Percentiles rank a stretch among this genome's conserved stretches.
phyloP scores from a whole-genome alignment of 2,113 vertebrate species.

The Sinocyclocheilus anshuiensis region DNA sequence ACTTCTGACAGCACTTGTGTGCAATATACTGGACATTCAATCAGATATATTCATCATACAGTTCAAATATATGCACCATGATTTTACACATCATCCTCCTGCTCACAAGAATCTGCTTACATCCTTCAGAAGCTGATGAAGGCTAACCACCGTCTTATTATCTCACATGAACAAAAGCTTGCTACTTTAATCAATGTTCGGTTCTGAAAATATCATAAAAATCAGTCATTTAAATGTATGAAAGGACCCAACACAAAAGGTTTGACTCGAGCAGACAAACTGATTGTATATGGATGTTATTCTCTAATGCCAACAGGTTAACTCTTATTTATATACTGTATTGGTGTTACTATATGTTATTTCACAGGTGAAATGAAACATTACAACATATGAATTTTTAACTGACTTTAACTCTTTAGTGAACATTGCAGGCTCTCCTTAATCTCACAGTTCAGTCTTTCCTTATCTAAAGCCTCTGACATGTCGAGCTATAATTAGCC shows the following conservation, averaged over 20 bases:
- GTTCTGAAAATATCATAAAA: not conserved
- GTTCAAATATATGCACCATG: too few species aligned
- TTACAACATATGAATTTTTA: not conserved
- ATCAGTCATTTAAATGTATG: not conserved
- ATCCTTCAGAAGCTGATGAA: too few species aligned
- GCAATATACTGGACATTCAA: too few species aligned
- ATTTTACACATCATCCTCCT: too few species aligned
- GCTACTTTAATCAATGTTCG: not conserved
- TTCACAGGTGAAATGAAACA: not conserved
- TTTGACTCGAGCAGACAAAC: too few species aligned
- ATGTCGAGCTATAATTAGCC: not conserved
- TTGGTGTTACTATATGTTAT: not conserved
- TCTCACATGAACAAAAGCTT: not conserved
- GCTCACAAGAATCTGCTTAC: too few species aligned
- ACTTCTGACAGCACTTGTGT: too few species aligned
- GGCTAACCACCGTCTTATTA: not conserved
- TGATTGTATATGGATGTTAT: too few species aligned
- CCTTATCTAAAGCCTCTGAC: slow-evolving; percentile 30
- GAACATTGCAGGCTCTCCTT: not conserved
- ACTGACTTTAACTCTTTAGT: not conserved
- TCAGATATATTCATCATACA: too few species aligned
- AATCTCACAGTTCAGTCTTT: not conserved
- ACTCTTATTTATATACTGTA: not conserved
- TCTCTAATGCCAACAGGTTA: not conserved
- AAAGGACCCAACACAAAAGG: not conserved